Percentiles rank a stretch among this genome's conserved stretches.
These are phyloP conservation scores for Epinotia demarniana DNA, from an alignment of 2,888 invertebrate genomes.

Conservation along the genomic window DNA sequence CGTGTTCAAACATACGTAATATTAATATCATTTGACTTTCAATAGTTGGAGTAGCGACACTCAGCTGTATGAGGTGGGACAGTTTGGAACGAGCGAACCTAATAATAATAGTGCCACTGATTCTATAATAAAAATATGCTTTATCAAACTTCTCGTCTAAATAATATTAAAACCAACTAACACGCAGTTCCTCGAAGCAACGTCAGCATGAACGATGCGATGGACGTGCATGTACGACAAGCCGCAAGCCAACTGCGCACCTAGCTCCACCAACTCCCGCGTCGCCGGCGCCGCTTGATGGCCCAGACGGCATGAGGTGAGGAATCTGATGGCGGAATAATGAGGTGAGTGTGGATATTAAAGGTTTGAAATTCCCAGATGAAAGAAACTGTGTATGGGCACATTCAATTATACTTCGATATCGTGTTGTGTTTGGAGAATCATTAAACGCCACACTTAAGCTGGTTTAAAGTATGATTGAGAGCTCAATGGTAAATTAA, in stretches of 20 bases:
- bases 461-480: too few relatives aligned
- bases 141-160: too few relatives aligned
- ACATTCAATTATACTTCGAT: neutral
- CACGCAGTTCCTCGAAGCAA: constrained; percentile 96
- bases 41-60: too few relatives aligned
- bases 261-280: constrained; percentile 93
- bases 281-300: constrained; percentile 85
- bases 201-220: constrained; percentile 94
- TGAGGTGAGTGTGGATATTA: neutral
- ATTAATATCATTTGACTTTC: too few relatives aligned
- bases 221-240: constrained; percentile 95
- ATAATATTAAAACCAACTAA: constrained; percentile 81
- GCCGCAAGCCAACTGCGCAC: constrained; percentile 94
- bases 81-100: too few relatives aligned
- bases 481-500: too few relatives aligned
- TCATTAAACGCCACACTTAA: neutral
- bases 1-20: too few relatives aligned
- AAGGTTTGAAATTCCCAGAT: neutral
- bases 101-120: neutral
- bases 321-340: constrained; percentile 60
- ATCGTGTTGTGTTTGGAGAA: neutral
- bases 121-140: neutral
- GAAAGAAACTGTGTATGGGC: neutral
- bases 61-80: too few relatives aligned
- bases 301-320: constrained; percentile 80